phyloP scores from a whole-genome alignment of 2,888 invertebrate genomes.

The Nomada flava region DNA sequence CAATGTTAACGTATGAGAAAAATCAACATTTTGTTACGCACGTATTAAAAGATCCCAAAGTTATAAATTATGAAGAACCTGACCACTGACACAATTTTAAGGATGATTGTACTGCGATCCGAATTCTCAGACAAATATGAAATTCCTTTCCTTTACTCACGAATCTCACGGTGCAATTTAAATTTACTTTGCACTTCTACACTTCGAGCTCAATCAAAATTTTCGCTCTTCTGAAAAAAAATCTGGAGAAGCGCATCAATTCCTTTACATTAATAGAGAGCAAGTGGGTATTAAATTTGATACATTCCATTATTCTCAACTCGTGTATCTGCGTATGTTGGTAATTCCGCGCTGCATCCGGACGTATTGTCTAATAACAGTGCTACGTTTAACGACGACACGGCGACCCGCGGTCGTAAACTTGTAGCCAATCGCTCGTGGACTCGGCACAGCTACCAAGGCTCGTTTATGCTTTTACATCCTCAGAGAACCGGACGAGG shows the following conservation, averaged over 20 bases:
- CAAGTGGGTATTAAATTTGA: conserved; percentile 15
- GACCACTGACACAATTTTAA: no score
- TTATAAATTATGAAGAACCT: no score
- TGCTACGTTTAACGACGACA: conserved; percentile 55
- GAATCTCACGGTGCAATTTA: no score
- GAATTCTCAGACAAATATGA: no score
- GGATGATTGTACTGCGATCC: no score
- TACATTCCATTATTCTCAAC: not conserved
- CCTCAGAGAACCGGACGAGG: conserved; percentile 68
- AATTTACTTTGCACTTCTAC: no score
- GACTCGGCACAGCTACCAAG: conserved; percentile 58
- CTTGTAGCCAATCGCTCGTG: conserved; percentile 59
- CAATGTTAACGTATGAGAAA: no score
- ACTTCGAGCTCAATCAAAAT: no score
- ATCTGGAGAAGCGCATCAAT: not conserved
- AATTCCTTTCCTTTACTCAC: no score
- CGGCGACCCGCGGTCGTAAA: conserved; percentile 60
- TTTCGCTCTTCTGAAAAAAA: no score
- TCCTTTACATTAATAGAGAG: not conserved
- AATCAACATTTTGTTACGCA: no score
- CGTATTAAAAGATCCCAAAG: no score
- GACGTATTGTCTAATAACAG: conserved; percentile 54
- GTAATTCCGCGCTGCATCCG: conserved; percentile 4
- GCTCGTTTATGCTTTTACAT: conserved; percentile 66
- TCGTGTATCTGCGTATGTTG: conserved; percentile 21